A percentile compares a stretch with the other conserved stretches of the same genome.
Conservation (phyloP, 2,888 invertebrate genomes). For the Drosophila siamana region DNA sequence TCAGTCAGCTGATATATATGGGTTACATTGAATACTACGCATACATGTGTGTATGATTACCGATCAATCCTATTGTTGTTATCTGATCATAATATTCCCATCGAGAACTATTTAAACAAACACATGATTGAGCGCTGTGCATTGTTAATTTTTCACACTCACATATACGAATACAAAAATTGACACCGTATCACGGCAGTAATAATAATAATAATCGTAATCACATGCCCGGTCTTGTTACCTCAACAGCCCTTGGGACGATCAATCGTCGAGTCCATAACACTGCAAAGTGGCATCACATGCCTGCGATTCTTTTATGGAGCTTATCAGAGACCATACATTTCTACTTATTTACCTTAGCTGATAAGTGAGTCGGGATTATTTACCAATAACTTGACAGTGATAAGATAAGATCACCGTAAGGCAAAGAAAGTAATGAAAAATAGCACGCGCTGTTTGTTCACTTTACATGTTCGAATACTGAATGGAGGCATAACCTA, state of each 20-base stretch:
- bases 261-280: constrained; percentile 45
- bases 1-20: constrained; percentile 32
- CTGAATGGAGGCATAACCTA: constrained; percentile 4
- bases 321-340: constrained; percentile 56
- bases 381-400: constrained; percentile 70
- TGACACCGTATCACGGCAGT: constrained; percentile 4
- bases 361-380: constrained; percentile 61
- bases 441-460: constrained; percentile 55
- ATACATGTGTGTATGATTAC: constrained; percentile 3
- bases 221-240: constrained; percentile 72
- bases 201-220: constrained; percentile 44
- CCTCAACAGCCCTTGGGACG: constrained; percentile 38
- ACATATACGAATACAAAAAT: constrained; percentile 5
- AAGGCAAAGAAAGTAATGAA: constrained; percentile 22
- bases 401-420: constrained; percentile 61
- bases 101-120: constrained; percentile 21
- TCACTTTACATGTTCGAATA: constrained; percentile 9
- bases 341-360: constrained; percentile 43
- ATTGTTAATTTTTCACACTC: constrained; percentile 18
- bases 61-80: constrained; percentile 21
- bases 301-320: constrained; percentile 44
- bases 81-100: constrained; percentile 24
- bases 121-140: constrained; percentile 47
- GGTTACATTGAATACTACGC: background rate
- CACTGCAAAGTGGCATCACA: constrained; percentile 57